Evolutionary conservation across 2,113 vertebrate species (phyloP), one percentile per base, ranked within the genome.

Genomic region (Scomber japonicus): DNA sequence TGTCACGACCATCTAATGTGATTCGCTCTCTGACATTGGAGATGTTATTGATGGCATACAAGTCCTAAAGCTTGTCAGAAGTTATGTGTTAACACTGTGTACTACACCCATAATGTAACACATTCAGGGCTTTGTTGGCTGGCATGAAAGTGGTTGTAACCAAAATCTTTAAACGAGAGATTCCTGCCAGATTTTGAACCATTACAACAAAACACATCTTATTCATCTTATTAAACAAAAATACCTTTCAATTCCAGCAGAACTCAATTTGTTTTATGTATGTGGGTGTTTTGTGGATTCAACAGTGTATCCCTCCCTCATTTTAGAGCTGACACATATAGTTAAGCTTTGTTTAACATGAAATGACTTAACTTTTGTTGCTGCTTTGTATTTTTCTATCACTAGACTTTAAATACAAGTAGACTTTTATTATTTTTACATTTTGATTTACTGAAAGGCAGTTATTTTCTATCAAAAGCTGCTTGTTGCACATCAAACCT

Each of bases 51-150:
- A 3, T 53, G 24, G 24, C 24, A 9, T 48, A 30, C 27, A 3
- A 68, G 16, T 64, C 17, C 12, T 46, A 65, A 59, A 40, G n/a
- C 46, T 27, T 67, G 3, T 46, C 78, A 56, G 44, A 5, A 53
- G 2, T 51, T 56, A 50, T 69, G 40, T 30, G n/a, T 56, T 48
- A 50, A 44, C 16, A 69, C 1, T 7, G 19, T 49, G n/a, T 27
- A 24, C 24, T 71, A 35, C 21, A 57, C 16, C 16, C 11, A n/a
- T 19, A 35, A 45, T 50, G 5, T 7, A 44, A 63, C 17, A 46
- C 35, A 48, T 16, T 40, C 45, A 65, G n/a, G 27, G 11, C 2
- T 44, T 59, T 65, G 12, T 57, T 21, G 24, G 27, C 45, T 35
- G 45, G 40, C 21, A 53, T 50, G 24, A 54, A 1, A 54, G 40